Base-by-base conservation (phyloP, 2,797 vertebrate species). In the Anguilla anguilla region DNA sequence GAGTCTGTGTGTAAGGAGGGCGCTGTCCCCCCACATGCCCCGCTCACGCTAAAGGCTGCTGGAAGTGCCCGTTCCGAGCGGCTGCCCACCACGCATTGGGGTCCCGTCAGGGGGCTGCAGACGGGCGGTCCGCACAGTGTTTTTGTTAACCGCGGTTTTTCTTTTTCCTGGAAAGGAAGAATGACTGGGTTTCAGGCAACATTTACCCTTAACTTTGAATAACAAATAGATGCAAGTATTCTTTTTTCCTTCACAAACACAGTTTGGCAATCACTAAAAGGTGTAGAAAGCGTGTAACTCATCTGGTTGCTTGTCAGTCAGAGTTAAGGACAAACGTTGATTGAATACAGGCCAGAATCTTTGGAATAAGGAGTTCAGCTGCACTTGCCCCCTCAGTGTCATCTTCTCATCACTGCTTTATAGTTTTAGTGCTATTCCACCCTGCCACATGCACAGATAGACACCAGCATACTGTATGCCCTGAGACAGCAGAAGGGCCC, bases 1-100 rank as follows among this genome's bases (percentile, higher is more conserved):
- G 92, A 88, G 87, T 92, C 87, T 88, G 22, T 31, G 91, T 91
- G 89, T 77, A 88, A 91, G 92, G 91, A 87, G 89, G 91, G 87
- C 93, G 93, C 91, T 93, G 92, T 90, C 91, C 86, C 91, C 86
- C 35, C 35, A 4, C 17, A 15, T 39, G 72, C 31, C 72, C 72
- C 3, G 31, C 69, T 13, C 28, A 17, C 43, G n/a, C 7, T 11
- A 72, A 35, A 15, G 69, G 31, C 6, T 35, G 9, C n/a, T 72
- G 31, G n/a, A 22, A 22, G n/a, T 6, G 17, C n/a, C 9, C 28
- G 85, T 91, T 11, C 35, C 85, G 53, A 88, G 61, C 25, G 22
- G 25, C 64, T 28, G 64, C 64, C 19, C 25, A 7, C 64, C n/a
- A 11, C 64, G 28, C 64, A 69, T 28, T 28, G 64, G 64, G 64